Evolutionary conservation across 2,888 invertebrate genomes (phyloP), one percentile per base, ranked within the genome.

Genomic region (Amitus sp.): DNA sequence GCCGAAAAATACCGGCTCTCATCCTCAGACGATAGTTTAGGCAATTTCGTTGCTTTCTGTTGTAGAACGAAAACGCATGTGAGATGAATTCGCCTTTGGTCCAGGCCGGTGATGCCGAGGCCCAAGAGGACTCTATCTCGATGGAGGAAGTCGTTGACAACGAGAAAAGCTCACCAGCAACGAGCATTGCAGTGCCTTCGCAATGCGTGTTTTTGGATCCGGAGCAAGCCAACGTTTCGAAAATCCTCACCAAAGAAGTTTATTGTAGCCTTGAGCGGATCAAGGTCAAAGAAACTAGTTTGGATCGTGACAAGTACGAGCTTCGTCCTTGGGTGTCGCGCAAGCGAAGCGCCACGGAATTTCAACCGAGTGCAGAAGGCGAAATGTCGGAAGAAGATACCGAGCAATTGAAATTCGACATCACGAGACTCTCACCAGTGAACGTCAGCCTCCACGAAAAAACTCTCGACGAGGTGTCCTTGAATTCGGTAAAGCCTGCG

Each of bases 381-480:
- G 80, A 82, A 58, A 74, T 77, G 15, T 75, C 82, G 2, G 79
- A 79, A 50, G 79, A 79, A 39, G 70, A 78, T 9, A 75, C 76
- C 15, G 78, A 72, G 33, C 80, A 78, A 51, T 57, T 78, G 51
- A 73, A 73, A 23, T 78, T 78, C 57, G 81, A 82, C 33, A 72
- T 79, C 9, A 72, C 77, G 23, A 72, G 82, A 20, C 68, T 82
- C 40, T 82, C 81, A 2, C 82, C 82, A 47, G 75, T 80, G 10
- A 62, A 79, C 57, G 79, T 82, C 15, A 79, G 81, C 28, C 73
- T 74, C 9, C 73, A 76, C 1, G 82, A 82, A 47, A 72, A 81
- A 1, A 82, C 82, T 0, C 67, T 82, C 1, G 80, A 78, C 20
- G 82, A 82, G 48, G 77, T 82, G 27, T 80, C 79, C 0, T 64